Conservation (phyloP, 2,888 invertebrate species). For the Chrysolina oricalcia region DNA sequence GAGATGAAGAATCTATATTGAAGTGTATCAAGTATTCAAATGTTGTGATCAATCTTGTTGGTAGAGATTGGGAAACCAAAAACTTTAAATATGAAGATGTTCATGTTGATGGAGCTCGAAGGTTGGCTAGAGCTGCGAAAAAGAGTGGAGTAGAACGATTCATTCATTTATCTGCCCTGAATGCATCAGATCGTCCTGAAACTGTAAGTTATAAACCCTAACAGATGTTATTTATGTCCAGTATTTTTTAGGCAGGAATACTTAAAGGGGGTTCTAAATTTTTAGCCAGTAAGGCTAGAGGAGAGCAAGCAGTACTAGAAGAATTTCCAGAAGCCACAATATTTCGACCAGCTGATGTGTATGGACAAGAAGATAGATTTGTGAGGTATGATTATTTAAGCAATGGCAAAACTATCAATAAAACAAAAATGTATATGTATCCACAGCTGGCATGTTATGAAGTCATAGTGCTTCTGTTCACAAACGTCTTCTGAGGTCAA, state of each 20-base stretch:
- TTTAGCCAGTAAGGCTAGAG: constrained; percentile 85
- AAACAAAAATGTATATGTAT: too few species aligned
- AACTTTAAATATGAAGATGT: constrained; percentile 92
- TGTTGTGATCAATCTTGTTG: constrained; percentile 96
- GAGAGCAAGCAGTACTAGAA: constrained; percentile 92
- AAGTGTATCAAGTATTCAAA: constrained; percentile 95
- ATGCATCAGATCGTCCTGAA: constrained; percentile 82
- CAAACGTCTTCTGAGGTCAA: too few species aligned
- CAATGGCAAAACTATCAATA: too few species aligned
- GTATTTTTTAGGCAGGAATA: constrained; percentile 64
- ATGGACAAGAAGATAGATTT: constrained; percentile 93
- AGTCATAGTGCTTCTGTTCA: too few species aligned
- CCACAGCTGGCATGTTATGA: too few species aligned
- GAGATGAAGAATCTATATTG: constrained; percentile 89
- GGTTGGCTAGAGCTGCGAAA: constrained; percentile 83
- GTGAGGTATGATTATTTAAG: constrained; percentile 72
- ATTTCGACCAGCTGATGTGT: constrained; percentile 93
- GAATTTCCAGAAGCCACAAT: constrained; percentile 98
- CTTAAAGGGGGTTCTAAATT: constrained; percentile 84
- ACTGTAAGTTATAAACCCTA: constrained; percentile 69
- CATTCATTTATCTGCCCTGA: constrained; percentile 93
- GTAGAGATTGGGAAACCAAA: constrained; percentile 93
- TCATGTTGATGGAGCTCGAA: constrained; percentile 87
- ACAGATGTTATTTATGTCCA: not conserved
- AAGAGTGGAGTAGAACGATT: constrained; percentile 91